A percentile compares a stretch with the other conserved stretches of the same genome.
These are phyloP conservation scores for Fratercula arctica DNA, from an alignment of 2,797 vertebrate genomes.

Conservation along the genomic window DNA sequence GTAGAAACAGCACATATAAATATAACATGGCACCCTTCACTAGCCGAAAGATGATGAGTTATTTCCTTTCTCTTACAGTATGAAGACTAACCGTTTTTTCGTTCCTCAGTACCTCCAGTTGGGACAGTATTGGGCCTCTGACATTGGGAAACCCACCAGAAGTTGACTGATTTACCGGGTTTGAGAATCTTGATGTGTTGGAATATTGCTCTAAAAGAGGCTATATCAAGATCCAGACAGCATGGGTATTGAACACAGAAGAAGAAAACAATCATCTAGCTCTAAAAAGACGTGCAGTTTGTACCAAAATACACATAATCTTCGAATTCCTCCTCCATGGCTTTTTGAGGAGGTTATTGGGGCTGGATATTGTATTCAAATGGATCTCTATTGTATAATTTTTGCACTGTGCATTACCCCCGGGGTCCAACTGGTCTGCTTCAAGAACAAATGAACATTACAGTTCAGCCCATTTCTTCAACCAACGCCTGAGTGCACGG, in stretches of 20 bases:
- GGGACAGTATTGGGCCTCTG: not conserved
- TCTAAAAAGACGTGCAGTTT: not conserved
- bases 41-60: not conserved
- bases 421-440: not conserved
- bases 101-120: not conserved
- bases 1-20: not conserved
- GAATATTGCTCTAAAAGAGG: not conserved
- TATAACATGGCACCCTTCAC: not conserved
- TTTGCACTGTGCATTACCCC: not conserved
- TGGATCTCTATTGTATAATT: rapidly evolving
- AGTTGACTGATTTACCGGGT: not conserved
- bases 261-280: not conserved
- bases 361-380: not conserved
- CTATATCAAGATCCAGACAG: not conserved
- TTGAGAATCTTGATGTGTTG: not conserved
- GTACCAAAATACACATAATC: not conserved
- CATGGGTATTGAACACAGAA: not conserved
- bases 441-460: not conserved
- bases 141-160: not conserved
- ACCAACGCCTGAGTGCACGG: not conserved
- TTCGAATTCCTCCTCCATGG: not conserved
- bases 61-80: not conserved
- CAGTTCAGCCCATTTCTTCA: not conserved
- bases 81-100: not conserved
- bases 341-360: not conserved